A percentile compares a stretch with the other conserved stretches of the same genome.
Conservation (phyloP, 2,888 invertebrate genomes). For the Harmothoe impar region DNA sequence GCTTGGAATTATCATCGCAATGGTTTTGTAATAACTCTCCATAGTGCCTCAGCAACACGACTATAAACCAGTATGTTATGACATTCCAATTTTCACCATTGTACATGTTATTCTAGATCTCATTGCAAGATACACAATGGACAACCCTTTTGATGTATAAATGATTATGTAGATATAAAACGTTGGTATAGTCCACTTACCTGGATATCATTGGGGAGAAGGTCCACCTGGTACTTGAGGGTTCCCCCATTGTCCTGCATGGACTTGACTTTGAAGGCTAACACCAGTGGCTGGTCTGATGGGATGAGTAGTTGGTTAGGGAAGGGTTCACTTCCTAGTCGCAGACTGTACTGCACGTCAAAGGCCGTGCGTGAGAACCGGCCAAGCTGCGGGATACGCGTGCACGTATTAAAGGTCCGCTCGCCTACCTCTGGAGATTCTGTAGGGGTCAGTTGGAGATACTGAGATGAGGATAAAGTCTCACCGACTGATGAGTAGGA, state of each 20-base stretch:
- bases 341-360: constrained; percentile 29
- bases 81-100: too few species aligned
- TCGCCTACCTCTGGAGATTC: not conserved
- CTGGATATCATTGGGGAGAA: not conserved
- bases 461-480: not conserved
- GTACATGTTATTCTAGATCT: too few species aligned
- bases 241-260: constrained; percentile 92
- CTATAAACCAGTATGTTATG: too few species aligned
- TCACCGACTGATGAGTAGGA: not conserved
- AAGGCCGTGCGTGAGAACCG: constrained; percentile 36
- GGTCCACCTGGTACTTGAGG: constrained; percentile 67
- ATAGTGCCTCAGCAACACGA: too few species aligned
- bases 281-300: constrained; percentile 79
- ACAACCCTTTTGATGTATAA: too few species aligned
- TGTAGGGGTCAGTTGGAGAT: not conserved
- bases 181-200: constrained; percentile 2
- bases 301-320: constrained; percentile 84
- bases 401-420: not conserved
- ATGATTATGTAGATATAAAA: too few species aligned
- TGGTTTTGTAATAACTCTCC: too few species aligned
- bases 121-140: too few species aligned
- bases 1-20: too few species aligned
- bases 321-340: constrained; percentile 68
- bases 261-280: constrained; percentile 89
- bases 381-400: constrained; percentile 41